These are phyloP conservation scores for Clarias platycephalus DNA, from an alignment of 2,797 vertebrate genomes.

Conservation along the genomic window DNA sequence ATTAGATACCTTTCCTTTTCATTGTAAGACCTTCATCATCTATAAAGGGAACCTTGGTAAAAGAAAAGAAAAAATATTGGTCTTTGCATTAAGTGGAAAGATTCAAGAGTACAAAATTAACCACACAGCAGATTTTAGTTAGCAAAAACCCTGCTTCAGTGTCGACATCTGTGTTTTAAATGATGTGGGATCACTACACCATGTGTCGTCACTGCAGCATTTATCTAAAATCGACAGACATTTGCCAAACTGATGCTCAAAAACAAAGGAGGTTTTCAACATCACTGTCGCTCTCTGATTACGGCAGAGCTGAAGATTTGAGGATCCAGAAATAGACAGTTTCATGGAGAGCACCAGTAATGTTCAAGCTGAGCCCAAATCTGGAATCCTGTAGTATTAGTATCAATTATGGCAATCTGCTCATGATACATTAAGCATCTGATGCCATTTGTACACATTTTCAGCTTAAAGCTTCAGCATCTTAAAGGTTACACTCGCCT, in stretches of 20 bases:
- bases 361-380: neutral
- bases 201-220: neutral
- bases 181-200: neutral
- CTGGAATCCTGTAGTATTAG: neutral
- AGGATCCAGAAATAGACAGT: neutral
- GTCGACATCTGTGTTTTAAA: neutral
- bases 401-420: neutral
- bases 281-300: neutral
- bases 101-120: neutral
- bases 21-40: slow-evolving; percentile 54
- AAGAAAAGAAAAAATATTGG: neutral
- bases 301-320: neutral
- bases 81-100: neutral
- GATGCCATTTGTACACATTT: neutral
- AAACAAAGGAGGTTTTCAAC: neutral
- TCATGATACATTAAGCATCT: neutral
- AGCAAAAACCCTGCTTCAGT: neutral
- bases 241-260: neutral
- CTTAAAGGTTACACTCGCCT: neutral
- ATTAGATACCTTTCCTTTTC: slow-evolving; percentile 52
- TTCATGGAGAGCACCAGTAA: neutral
- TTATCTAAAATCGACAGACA: neutral
- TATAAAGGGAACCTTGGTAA: slow-evolving; percentile 36
- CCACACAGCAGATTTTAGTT: neutral
- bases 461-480: neutral